These are phyloP conservation scores for Neomorphus geoffroyi DNA, from an alignment of 2,797 vertebrate genomes.

Conservation along the genomic window DNA sequence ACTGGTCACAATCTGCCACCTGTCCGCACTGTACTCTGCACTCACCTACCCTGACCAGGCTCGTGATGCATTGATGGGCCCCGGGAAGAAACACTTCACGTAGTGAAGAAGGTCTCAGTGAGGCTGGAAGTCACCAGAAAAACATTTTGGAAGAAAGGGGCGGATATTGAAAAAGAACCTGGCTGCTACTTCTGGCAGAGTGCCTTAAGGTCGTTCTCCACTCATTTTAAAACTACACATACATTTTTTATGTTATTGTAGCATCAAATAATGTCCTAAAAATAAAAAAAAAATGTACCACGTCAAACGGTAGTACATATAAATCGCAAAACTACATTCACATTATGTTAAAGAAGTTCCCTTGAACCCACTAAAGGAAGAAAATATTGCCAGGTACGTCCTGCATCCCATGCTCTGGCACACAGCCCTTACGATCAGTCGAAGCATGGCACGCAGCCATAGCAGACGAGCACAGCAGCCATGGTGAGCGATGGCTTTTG, in stretches of 20 bases:
- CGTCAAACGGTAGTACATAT: conserved; percentile 7
- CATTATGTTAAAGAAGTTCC: conserved; percentile 28
- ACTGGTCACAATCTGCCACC: background rate
- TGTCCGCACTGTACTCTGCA: background rate
- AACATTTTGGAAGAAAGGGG: background rate
- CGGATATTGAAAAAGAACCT: background rate
- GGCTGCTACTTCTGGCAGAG: background rate
- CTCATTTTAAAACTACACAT: conserved; percentile 26
- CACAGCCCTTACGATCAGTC: background rate
- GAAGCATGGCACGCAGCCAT: background rate
- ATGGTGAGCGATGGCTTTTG: background rate
- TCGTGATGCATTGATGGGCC: background rate
- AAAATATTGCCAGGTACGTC: background rate
- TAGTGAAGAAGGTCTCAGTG: background rate
- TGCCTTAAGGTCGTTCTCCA: background rate
- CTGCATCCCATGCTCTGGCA: background rate
- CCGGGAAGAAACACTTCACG: background rate
- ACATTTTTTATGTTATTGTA: conserved; percentile 23
- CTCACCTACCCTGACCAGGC: background rate
- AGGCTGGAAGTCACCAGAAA: background rate
- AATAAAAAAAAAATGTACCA: conserved; percentile 18
- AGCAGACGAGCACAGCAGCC: background rate
- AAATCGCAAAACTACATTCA: conserved; percentile 52
- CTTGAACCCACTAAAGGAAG: conserved; percentile 40
- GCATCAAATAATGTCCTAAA: conserved; percentile 45